phyloP scores from a whole-genome alignment of 2,888 invertebrate genomes.

The Lepidochrysops patricia region DNA sequence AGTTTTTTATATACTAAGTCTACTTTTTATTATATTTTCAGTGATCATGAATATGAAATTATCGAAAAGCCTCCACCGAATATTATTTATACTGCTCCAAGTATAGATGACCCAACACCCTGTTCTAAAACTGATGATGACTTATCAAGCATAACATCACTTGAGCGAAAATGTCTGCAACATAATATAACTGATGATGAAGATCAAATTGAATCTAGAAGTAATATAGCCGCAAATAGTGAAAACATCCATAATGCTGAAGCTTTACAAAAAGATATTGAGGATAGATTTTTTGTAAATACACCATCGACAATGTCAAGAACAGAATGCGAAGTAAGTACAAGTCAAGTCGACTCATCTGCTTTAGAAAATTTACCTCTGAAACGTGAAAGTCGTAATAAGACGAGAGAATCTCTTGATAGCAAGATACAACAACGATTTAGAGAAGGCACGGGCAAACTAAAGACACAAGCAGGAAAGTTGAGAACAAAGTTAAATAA shows the following conservation, averaged over 20 bases:
- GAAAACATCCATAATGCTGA: conserved; percentile 58
- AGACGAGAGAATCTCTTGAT: conserved; percentile 66
- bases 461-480: conserved; percentile 82
- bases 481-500: conserved; percentile 79
- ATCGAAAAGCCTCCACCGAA: conserved; percentile 80
- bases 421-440: conserved; percentile 78
- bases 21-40: conserved; percentile 59
- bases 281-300: conserved; percentile 76
- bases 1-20: conserved; percentile 15
- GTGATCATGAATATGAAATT: conserved; percentile 95
- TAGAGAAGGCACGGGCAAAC: conserved; percentile 79
- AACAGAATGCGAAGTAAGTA: conserved; percentile 78
- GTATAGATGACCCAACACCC: conserved; percentile 48
- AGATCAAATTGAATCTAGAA: conserved; percentile 50
- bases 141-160: conserved; percentile 64
- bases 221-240: conserved; percentile 38
- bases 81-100: conserved; percentile 52
- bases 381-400: conserved; percentile 72
- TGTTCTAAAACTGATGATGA: conserved; percentile 65
- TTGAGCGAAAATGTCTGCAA: conserved; percentile 62
- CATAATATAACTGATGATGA: conserved; percentile 70
- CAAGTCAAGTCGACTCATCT: conserved; percentile 80
- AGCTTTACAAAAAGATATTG: conserved; percentile 76
- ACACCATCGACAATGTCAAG: conserved; percentile 75
- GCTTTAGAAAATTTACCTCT: conserved; percentile 77